Conservation (phyloP, 2,888 invertebrate species). For the Zelleria hepariella region DNA sequence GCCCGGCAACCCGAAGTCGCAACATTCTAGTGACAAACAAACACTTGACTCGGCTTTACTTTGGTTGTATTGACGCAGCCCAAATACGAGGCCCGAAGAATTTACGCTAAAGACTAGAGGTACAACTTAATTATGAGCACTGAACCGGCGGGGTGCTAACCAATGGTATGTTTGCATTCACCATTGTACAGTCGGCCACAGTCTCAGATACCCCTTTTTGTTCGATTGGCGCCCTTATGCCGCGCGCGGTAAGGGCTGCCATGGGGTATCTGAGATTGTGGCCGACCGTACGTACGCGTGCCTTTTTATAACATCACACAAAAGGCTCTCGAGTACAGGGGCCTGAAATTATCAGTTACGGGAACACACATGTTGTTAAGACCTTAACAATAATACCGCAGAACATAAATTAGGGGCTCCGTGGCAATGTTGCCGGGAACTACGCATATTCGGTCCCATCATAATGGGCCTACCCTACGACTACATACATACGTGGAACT, state of each 20-base stretch:
- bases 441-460: conserved; percentile 8
- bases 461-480: conserved; percentile 5
- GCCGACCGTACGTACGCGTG: not conserved
- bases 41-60: not conserved
- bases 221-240: too few relatives aligned
- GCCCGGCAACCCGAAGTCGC: not conserved
- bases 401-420: conserved; percentile 10
- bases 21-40: not conserved
- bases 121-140: not conserved
- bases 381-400: conserved; percentile 8
- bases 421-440: conserved; percentile 6
- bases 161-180: not conserved
- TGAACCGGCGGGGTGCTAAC: not conserved
- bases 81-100: not conserved
- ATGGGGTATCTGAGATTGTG: too few relatives aligned
- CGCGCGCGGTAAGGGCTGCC: too few relatives aligned
- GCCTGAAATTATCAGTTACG: conserved; percentile 5
- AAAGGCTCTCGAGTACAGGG: not conserved
- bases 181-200: too few relatives aligned
- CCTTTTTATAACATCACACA: not conserved
- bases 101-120: not conserved
- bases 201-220: too few relatives aligned
- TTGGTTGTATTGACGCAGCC: not conserved
- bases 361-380: conserved; percentile 8
- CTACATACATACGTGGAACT: not conserved